Conservation (phyloP, 2,113 vertebrate genomes). For the Bos javanicus region DNA sequence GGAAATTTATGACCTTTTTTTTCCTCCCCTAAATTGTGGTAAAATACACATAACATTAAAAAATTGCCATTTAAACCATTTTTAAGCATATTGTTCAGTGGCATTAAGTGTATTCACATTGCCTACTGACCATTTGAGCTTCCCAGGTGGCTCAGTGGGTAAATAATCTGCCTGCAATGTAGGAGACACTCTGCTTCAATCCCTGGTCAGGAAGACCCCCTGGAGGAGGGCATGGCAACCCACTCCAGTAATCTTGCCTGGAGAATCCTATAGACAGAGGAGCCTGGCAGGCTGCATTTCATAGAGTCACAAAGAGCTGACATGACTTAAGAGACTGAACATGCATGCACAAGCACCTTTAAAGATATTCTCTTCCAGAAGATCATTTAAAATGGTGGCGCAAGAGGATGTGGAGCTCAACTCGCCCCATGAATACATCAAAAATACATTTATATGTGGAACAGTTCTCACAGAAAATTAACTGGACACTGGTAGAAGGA, state of each 20-base stretch:
- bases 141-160: background rate
- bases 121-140: background rate
- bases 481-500: background rate
- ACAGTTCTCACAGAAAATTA: background rate
- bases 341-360: background rate
- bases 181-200: background rate
- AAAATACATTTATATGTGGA: background rate
- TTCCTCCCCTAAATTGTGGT: background rate
- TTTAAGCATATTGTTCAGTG: background rate
- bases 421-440: background rate
- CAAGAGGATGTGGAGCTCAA: background rate
- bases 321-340: background rate
- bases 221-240: background rate
- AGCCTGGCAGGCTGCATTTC: background rate
- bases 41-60: background rate
- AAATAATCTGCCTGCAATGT: background rate
- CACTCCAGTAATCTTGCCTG: background rate
- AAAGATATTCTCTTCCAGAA: background rate
- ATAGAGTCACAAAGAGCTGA: background rate
- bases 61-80: background rate
- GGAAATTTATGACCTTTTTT: background rate
- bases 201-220: background rate
- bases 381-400: background rate
- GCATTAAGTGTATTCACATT: background rate
- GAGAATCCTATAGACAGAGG: background rate